Evolutionary conservation across 1,140 invertebrate species (phyloP).

Genomic region (Periplaneta americana): DNA sequence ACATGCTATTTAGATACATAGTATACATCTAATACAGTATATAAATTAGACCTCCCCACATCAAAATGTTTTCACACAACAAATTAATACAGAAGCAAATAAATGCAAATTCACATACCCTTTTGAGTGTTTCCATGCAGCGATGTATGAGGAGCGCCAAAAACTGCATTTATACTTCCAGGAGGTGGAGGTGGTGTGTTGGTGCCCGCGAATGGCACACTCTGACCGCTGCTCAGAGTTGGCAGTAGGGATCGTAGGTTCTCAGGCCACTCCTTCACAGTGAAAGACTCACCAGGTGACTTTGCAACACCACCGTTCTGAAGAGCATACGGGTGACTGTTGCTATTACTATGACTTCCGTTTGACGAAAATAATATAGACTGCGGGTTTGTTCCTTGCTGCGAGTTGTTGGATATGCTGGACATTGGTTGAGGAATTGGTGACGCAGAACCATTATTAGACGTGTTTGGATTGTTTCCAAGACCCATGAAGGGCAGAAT

Average conservation of each 20-base stretch:
- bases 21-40: too few species aligned
- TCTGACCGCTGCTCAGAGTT: slow-evolving; percentile 32
- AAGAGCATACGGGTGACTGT: slow-evolving; percentile 23
- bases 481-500: slow-evolving; percentile 41
- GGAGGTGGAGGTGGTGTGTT: slow-evolving; percentile 4
- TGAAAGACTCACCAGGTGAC: slow-evolving; percentile 6
- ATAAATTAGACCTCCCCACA: too few species aligned
- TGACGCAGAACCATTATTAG: slow-evolving; percentile 23
- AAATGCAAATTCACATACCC: slow-evolving; percentile 38
- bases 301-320: slow-evolving; percentile 21
- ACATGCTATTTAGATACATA: too few species aligned
- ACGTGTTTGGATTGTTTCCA: slow-evolving; percentile 35
- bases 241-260: slow-evolving; percentile 40
- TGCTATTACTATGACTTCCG: not conserved
- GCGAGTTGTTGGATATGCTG: not conserved
- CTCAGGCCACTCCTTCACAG: slow-evolving; percentile 31
- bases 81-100: too few species aligned
- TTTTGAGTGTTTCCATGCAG: slow-evolving; percentile 22
- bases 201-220: slow-evolving; percentile 37
- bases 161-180: too few species aligned
- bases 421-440: slow-evolving; percentile 20
- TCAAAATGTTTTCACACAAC: too few species aligned
- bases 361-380: not conserved
- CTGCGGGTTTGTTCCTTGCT: not conserved
- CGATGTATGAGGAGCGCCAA: not conserved